Percentiles rank a stretch among this genome's conserved stretches.
Conservation (phyloP, 1,140 invertebrate genomes). For the Lepidurus apus region DNA sequence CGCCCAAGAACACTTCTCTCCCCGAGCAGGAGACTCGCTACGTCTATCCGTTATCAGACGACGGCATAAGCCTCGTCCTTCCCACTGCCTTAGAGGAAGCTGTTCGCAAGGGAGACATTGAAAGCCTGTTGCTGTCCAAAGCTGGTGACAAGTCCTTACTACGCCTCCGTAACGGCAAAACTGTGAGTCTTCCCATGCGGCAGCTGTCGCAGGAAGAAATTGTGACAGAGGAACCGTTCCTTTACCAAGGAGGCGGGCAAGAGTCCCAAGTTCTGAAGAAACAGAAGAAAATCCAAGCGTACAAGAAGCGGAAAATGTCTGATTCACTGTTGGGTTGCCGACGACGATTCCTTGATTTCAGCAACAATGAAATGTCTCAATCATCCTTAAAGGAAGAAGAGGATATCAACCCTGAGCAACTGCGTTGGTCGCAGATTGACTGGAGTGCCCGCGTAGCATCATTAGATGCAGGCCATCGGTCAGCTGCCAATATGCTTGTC, state of each 20-base stretch:
- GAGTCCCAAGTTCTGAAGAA: constrained; percentile 34
- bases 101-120: constrained; percentile 66
- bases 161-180: constrained; percentile 63
- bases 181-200: constrained; percentile 53
- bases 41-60: constrained; percentile 68
- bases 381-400: not conserved
- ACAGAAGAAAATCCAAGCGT: constrained; percentile 30
- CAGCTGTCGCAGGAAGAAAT: constrained; percentile 29
- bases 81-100: constrained; percentile 66
- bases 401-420: constrained; percentile 1
- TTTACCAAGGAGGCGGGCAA: constrained; percentile 27
- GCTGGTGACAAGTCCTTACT: constrained; percentile 66
- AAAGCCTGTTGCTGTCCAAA: constrained; percentile 66
- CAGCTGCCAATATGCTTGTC: constrained; percentile 26
- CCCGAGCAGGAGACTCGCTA: constrained; percentile 55
- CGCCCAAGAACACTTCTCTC: constrained; percentile 39
- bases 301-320: constrained; percentile 33
- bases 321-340: constrained; percentile 27
- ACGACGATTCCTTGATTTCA: constrained; percentile 21
- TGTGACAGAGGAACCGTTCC: constrained; percentile 25
- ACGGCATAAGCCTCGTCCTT: constrained; percentile 66
- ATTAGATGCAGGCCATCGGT: constrained; percentile 21
- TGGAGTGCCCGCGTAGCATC: constrained; percentile 26
- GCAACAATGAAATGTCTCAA: not conserved
- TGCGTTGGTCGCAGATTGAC: constrained; percentile 21